A percentile compares a stretch with the other conserved stretches of the same genome.
Conservation (phyloP, 2,113 vertebrate genomes). For the Microtus ochrogaster region DNA sequence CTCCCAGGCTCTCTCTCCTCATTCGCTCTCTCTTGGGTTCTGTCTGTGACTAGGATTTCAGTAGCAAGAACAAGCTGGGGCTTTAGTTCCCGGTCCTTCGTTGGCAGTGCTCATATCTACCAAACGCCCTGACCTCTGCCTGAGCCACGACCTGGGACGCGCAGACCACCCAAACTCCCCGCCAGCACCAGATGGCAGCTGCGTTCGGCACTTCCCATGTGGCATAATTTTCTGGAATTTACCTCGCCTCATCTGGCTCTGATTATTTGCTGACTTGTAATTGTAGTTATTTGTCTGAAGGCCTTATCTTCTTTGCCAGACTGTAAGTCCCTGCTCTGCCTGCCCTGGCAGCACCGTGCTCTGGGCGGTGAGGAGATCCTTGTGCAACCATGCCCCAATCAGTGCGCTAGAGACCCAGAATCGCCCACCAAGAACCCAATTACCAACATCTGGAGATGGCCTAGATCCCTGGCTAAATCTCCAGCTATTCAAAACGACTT, state of each 20-base stretch:
- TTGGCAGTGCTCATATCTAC: neutral
- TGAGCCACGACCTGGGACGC: neutral
- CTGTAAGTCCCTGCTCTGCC: neutral
- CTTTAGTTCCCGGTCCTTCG: neutral
- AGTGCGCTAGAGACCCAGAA: neutral
- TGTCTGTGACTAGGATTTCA: neutral
- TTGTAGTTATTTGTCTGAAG: slow-evolving; percentile 5
- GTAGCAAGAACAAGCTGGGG: neutral
- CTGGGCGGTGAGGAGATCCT: neutral
- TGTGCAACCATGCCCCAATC: neutral
- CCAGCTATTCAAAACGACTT: neutral
- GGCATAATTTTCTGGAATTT: slow-evolving; percentile 30
- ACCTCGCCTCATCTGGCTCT: slow-evolving; percentile 66
- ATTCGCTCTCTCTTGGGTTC: neutral
- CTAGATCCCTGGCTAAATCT: neutral
- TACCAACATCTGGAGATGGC: neutral
- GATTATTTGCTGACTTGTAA: slow-evolving; percentile 59
- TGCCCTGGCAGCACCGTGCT: neutral
- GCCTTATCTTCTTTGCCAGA: slow-evolving; percentile 25
- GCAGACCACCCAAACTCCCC: slow-evolving; percentile 65
- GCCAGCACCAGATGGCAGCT: slow-evolving; percentile 14
- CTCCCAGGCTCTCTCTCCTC: neutral
- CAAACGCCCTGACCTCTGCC: slow-evolving; percentile 26
- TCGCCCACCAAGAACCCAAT: neutral
- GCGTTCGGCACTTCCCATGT: rapidly evolving